Evolutionary conservation across 2,888 invertebrate genomes (phyloP).

Genomic region (Brenthis ino): DNA sequence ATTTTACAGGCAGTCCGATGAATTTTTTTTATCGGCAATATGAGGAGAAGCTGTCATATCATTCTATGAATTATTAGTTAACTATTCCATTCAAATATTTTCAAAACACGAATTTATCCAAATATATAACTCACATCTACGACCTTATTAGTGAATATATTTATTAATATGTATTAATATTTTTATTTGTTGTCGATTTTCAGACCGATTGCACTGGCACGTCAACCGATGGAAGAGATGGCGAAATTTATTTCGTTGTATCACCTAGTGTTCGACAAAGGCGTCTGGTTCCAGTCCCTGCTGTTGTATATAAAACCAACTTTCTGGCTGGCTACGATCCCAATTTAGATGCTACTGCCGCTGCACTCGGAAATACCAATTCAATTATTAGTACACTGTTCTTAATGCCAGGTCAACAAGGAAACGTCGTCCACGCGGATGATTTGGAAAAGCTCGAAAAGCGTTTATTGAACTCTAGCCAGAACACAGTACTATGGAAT

Average conservation of each 20-base stretch:
- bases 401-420: slow-evolving; percentile 93
- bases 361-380: slow-evolving; percentile 87
- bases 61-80: too few species aligned
- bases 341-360: slow-evolving; percentile 91
- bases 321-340: slow-evolving; percentile 94
- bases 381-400: slow-evolving; percentile 90
- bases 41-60: too few species aligned
- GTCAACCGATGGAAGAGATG: slow-evolving; percentile 89
- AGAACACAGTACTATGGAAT: slow-evolving; percentile 87
- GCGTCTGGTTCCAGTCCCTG: slow-evolving; percentile 91
- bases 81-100: too few species aligned
- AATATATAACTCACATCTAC: too few species aligned
- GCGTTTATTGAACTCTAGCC: slow-evolving; percentile 85
- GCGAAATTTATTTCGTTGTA: slow-evolving; percentile 93
- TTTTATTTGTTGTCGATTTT: slow-evolving; percentile 50
- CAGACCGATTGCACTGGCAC: slow-evolving; percentile 90
- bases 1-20: too few species aligned
- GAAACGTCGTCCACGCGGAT: slow-evolving; percentile 89
- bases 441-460: slow-evolving; percentile 89
- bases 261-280: slow-evolving; percentile 90
- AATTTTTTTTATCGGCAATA: too few species aligned
- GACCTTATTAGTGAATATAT: too few species aligned
- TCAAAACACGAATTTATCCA: too few species aligned
- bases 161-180: background rate
- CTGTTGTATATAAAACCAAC: slow-evolving; percentile 88